These are phyloP conservation scores for Trachops cirrhosus DNA, from an alignment of 2,797 vertebrate genomes.

Conservation along the genomic window DNA sequence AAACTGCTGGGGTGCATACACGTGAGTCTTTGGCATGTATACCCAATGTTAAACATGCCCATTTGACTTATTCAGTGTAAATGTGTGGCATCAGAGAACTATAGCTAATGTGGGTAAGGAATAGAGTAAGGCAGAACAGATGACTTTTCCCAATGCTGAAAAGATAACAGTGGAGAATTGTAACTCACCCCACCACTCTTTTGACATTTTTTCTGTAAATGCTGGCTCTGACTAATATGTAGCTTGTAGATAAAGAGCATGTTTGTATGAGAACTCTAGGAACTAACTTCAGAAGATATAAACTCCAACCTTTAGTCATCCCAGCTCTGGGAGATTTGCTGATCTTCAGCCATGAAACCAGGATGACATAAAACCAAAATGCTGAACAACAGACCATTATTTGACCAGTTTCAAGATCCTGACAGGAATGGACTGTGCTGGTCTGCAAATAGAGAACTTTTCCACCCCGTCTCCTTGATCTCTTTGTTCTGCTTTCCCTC, in stretches of 20 bases:
- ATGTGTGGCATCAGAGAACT: neutral
- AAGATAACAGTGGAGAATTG: neutral
- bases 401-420: neutral
- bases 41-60: neutral
- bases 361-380: neutral
- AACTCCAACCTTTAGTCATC: neutral
- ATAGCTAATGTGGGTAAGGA: neutral
- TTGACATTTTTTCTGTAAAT: neutral
- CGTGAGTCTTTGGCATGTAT: neutral
- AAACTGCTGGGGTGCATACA: neutral
- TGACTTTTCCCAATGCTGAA: neutral
- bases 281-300: neutral
- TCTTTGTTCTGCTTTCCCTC: too few relatives aligned
- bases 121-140: neutral
- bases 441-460: neutral
- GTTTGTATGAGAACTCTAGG: neutral
- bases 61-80: neutral
- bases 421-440: neutral
- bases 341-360: neutral
- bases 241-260: neutral
- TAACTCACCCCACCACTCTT: neutral
- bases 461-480: neutral
- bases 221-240: neutral
- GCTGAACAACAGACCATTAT: neutral
- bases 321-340: neutral